phyloP scores from a whole-genome alignment of 2,888 invertebrate species.

The Reticulitermes lucifugus region DNA sequence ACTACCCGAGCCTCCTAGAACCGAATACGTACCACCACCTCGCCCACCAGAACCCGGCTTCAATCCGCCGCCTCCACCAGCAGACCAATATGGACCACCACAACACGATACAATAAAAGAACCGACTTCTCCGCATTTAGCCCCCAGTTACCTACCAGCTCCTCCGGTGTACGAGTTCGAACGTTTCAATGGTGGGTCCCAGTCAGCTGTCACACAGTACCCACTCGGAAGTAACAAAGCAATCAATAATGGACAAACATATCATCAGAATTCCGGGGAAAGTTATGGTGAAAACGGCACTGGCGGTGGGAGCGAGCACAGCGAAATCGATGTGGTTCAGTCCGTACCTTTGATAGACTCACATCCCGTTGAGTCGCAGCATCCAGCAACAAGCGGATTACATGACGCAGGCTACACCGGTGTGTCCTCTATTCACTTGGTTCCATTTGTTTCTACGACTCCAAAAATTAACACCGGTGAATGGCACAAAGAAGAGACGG shows the following conservation, averaged over 20 bases:
- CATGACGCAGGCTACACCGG: neutral
- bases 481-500: slow-evolving; percentile 7
- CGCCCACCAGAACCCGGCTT: neutral
- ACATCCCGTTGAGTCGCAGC: neutral
- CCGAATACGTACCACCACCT: neutral
- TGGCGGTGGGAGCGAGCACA: neutral
- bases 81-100: neutral
- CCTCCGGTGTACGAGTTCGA: slow-evolving; percentile 31
- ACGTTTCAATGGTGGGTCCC: neutral
- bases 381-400: neutral
- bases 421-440: neutral
- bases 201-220: neutral
- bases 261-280: neutral
- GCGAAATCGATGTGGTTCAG: slow-evolving; percentile 23
- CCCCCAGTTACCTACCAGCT: slow-evolving; percentile 32
- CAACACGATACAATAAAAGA: neutral
- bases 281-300: neutral
- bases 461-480: neutral
- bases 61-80: slow-evolving; percentile 7
- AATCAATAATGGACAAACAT: neutral
- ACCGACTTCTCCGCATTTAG: neutral
- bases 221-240: neutral
- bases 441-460: neutral
- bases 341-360: slow-evolving; percentile 36
- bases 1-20: neutral